Conservation (phyloP, 2,888 invertebrate species). For the Plemyria rubiginata region DNA sequence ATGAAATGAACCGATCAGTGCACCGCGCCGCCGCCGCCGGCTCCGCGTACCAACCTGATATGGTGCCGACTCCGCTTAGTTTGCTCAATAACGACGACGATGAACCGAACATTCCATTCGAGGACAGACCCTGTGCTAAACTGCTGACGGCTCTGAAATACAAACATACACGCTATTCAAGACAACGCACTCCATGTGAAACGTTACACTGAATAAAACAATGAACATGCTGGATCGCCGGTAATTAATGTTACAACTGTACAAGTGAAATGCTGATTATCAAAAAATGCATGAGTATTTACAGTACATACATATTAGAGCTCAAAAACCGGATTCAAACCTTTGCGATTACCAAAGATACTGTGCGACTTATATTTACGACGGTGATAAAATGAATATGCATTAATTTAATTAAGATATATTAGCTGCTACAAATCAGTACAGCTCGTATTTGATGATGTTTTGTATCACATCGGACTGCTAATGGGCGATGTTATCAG, state of each 20-base stretch:
- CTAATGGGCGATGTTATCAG: background rate
- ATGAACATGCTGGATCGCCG: constrained; percentile 59
- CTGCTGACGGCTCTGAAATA: constrained; percentile 82
- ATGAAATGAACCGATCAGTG: constrained; percentile 25
- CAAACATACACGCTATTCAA: constrained; percentile 61
- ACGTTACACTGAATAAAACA: constrained; percentile 42
- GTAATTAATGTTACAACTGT: constrained; percentile 55
- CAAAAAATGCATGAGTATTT: constrained; percentile 55
- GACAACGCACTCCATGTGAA: constrained; percentile 40
- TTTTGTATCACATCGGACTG: background rate
- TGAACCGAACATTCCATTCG: constrained; percentile 91
- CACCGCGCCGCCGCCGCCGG: too few species aligned
- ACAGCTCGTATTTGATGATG: constrained; percentile 3
- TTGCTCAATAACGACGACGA: constrained; percentile 87
- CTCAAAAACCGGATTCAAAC: constrained; percentile 14
- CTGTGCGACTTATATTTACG: background rate
- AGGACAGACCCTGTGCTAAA: constrained; percentile 85
- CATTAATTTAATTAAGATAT: background rate
- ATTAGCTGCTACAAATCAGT: background rate
- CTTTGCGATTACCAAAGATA: constrained; percentile 7
- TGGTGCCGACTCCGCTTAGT: constrained; percentile 80
- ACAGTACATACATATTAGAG: constrained; percentile 52
- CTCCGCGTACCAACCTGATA: constrained; percentile 73
- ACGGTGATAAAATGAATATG: background rate
- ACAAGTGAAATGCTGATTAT: constrained; percentile 59